A percentile compares a stretch with the other conserved stretches of the same genome.
Evolutionary conservation across 2,888 invertebrate genomes (phyloP).

Genomic region (Hoplodrina ambigua): DNA sequence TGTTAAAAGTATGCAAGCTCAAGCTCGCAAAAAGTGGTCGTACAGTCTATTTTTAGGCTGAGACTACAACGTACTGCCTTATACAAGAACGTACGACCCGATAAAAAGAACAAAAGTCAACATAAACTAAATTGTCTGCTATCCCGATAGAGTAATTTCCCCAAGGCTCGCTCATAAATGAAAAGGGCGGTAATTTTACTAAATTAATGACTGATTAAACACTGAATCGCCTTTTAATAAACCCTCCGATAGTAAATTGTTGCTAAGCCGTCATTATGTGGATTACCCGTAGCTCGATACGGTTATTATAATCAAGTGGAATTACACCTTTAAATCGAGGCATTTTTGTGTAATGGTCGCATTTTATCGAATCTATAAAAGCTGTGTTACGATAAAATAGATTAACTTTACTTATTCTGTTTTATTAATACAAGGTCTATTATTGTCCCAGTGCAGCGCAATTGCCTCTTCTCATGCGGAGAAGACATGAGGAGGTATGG

Average conservation of each 20-base stretch:
- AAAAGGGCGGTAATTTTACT: constrained; percentile 76
- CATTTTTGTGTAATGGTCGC: constrained; percentile 51
- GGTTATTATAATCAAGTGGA: constrained; percentile 59
- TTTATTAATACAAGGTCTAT: neutral
- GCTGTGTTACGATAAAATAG: constrained; percentile 32
- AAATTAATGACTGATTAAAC: constrained; percentile 80
- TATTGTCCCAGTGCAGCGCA: neutral
- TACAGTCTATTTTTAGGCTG: neutral
- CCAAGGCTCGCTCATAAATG: constrained; percentile 62
- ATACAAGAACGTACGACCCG: neutral
- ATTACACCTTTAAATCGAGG: constrained; percentile 57
- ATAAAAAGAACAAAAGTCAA: constrained; percentile 11
- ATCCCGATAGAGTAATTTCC: constrained; percentile 73
- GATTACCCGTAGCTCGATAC: constrained; percentile 58
- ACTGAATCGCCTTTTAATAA: constrained; percentile 82
- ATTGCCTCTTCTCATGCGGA: neutral
- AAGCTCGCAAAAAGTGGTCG: neutral
- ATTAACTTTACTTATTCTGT: constrained; percentile 14
- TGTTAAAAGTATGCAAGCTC: neutral
- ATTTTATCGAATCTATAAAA: constrained; percentile 42
- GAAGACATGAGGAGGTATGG: neutral
- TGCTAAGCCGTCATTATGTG: constrained; percentile 74
- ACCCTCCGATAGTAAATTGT: constrained; percentile 68
- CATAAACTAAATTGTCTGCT: constrained; percentile 42
- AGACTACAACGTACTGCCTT: neutral